Evolutionary conservation across 2,113 vertebrate species (phyloP), one percentile per base, ranked within the genome.

Genomic region (Perognathus longimembris): DNA sequence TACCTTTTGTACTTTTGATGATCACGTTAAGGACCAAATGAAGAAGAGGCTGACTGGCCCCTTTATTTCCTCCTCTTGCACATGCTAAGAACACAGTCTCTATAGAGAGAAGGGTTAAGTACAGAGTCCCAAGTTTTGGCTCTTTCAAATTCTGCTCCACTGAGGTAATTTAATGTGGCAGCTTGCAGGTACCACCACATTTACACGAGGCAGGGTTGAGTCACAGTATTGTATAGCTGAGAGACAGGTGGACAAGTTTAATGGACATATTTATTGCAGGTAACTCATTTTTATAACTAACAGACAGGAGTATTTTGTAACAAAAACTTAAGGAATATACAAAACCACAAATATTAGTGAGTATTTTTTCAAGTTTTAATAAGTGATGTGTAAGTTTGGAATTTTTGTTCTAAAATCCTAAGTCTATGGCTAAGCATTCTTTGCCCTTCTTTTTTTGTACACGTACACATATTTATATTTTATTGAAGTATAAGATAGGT

Each of bases 311-410:
- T 54, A 54, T 54, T 54, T 54, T 54, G 17, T 54, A 15, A 54
- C 50, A 54, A 54, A 54, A 54, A 54, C 17, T 54, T 15, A 54
- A 54, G 17, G 50, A 18, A 54, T 54, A 54, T 54, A 54, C 50
- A 54, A 15, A 54, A 54, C 17, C 50, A 86, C 11, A 92, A 15
- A 17, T 45, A 42, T 26, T 82, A 21, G 38, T 15, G 73, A 57
- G 54, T 63, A 86, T 45, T 89, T 69, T n/a, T 85, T 85, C 34
- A 79, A 28, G 79, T 54, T 45, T 95, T 81, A 66, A 34, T 89
- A 71, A 89, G 93, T 61, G 20, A 26, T 15, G 57, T 15, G 54
- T 63, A 11, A 17, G 57, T 79, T 63, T n/a, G 7, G 64, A 85
- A 67, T 14, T 1, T 45, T 57, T 84, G 6, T 91, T 66, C 61